phyloP scores from a whole-genome alignment of 1,140 invertebrate genomes.

The Pomacea maculata region DNA sequence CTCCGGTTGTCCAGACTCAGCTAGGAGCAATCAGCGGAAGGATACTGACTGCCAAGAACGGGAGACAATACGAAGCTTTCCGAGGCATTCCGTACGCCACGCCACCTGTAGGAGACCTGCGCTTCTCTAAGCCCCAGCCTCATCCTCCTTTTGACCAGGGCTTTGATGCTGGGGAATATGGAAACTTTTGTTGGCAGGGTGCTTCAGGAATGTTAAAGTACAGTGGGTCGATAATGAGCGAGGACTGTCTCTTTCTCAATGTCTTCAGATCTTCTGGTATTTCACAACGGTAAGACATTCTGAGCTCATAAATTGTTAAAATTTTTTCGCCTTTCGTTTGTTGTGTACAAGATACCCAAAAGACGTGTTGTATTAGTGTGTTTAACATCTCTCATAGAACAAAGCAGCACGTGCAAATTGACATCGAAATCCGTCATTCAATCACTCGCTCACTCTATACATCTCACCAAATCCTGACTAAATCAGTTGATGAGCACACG shows the following conservation, averaged over 20 bases:
- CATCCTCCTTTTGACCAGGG: background rate
- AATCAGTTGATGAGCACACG: too few species aligned
- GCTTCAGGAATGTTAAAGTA: background rate
- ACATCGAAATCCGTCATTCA: too few species aligned
- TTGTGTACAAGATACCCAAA: too few species aligned
- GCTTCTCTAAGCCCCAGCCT: conserved; percentile 65
- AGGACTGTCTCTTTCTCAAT: conserved; percentile 95
- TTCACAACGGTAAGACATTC: too few species aligned
- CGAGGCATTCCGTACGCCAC: conserved; percentile 73
- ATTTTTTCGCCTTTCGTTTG: too few species aligned
- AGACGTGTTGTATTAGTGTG: too few species aligned
- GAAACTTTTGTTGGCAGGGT: background rate
- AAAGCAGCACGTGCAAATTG: too few species aligned
- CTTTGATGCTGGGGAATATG: background rate
- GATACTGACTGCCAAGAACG: background rate
- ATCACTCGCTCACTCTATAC: too few species aligned
- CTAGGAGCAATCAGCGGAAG: background rate
- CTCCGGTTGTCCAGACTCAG: too few species aligned
- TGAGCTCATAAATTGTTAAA: too few species aligned
- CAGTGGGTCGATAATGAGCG: conserved; percentile 59
- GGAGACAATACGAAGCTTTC: conserved; percentile 65
- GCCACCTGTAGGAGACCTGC: conserved; percentile 72
- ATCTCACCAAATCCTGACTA: too few species aligned
- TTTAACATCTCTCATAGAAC: too few species aligned
- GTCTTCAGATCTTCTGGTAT: conserved; percentile 68